Percentiles rank a stretch among this genome's conserved stretches.
These are phyloP conservation scores for Mechanitis mazaeus DNA, from an alignment of 2,888 invertebrate genomes.

Conservation along the genomic window DNA sequence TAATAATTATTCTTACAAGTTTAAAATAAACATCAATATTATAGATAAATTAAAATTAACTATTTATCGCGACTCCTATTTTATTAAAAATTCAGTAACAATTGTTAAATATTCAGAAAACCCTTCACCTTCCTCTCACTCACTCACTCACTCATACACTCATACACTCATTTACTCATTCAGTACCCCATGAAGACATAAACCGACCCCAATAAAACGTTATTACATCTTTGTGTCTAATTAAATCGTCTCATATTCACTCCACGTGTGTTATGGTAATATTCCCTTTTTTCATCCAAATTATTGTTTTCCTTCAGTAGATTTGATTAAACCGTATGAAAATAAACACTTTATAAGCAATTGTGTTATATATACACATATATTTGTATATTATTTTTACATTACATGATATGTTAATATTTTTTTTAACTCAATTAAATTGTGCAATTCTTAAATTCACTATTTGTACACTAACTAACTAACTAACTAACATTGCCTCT, in stretches of 20 bases:
- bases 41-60: too few species aligned
- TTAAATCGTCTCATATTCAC: constrained; percentile 43
- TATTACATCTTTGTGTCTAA: constrained; percentile 62
- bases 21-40: too few species aligned
- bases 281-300: constrained; percentile 22
- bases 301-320: constrained; percentile 15
- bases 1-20: too few species aligned
- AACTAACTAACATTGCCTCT: too few species aligned
- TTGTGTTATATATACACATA: neutral
- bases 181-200: constrained; percentile 48
- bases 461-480: too few species aligned
- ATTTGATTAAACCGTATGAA: constrained; percentile 21
- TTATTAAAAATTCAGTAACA: too few species aligned
- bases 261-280: constrained; percentile 35
- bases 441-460: too few species aligned
- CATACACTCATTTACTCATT: constrained; percentile 26
- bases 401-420: too few species aligned
- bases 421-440: too few species aligned
- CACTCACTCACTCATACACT: constrained; percentile 28
- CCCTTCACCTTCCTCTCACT: constrained; percentile 9
- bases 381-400: too few species aligned
- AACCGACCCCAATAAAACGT: constrained; percentile 50
- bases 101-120: too few species aligned
- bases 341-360: neutral
- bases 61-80: too few species aligned